A percentile compares a stretch with the other conserved stretches of the same genome.
Evolutionary conservation across 2,113 vertebrate genomes (phyloP).

Genomic region (western clawed frog (Xenopus tropicalis)): UCB_Xtro_10.0 CM004444.2:12889001-12889500

Average conservation of each 20-base stretch:
- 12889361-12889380: conserved; percentile 50
- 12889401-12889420: conserved; percentile 69
- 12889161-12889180: too few relatives aligned
- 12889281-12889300: conserved; percentile 29
- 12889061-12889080: too few relatives aligned
- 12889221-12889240: too few relatives aligned
- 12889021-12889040: too few relatives aligned
- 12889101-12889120: conserved; percentile 11
- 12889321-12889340: conserved; percentile 42
- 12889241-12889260: too few relatives aligned
- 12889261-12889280: neutral
- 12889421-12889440: conserved; percentile 58
- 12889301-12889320: conserved; percentile 50
- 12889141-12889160: conserved; percentile 1
- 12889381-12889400: conserved; percentile 58
- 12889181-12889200: too few relatives aligned
- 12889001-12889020: too few relatives aligned
- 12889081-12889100: too few relatives aligned
- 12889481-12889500: too few relatives aligned
- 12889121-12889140: neutral
- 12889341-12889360: conserved; percentile 45
- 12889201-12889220: too few relatives aligned
- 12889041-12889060: too few relatives aligned
- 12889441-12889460: conserved; percentile 44
- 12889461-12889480: neutral